Evolutionary conservation across 1,140 invertebrate genomes (phyloP), one percentile per base, ranked within the genome.

Genomic region (Ectropis grisescens): DNA sequence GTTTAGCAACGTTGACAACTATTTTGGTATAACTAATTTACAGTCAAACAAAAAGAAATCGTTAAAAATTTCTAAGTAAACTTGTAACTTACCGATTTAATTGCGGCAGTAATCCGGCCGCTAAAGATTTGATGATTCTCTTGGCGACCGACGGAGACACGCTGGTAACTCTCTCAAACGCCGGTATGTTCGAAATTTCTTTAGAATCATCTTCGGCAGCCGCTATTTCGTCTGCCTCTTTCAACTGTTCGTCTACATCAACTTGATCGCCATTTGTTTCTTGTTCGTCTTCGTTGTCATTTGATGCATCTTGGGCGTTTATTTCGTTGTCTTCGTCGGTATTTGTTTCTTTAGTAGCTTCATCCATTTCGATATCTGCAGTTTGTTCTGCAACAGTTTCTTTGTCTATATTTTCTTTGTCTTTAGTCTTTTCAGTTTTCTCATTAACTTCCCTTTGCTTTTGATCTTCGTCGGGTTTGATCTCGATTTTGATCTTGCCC

Each of bases 121-220:
- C 78, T 37, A 95, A 88, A 0, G 84, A 86, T 15, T 84, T 65
- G 33, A 94, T 88, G 2, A 97, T 89, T 57, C 86, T 85, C 28
- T 88, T 91, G 8, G 93, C 92, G 11, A 89, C 86, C 12, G 87
- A 87, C n/a, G 86, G 85, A 11, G 88, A 87, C n/a, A 91, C 82
- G 23, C 85, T 50, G 1, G 82, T 83, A 14, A 85, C 61, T 60
- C 84, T 86, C 29, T 90, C 84, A 49, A 85, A 84, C 0, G 83
- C 79, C 12, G 82, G 75, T 6, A 82, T 28, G 29, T 69, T 50
- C 5, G 55, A 27, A 11, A 47, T 37, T 49, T 74, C 65, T 45
- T 79, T 65, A 31, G 57, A 41, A 14, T 46, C 37, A 38, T 82
- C 74, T 11, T 68, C 69, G 2, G 41, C 74, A 23, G 75, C 71